Base-by-base conservation (phyloP, 1,140 invertebrate genomes). In the Nebria ingens region DNA sequence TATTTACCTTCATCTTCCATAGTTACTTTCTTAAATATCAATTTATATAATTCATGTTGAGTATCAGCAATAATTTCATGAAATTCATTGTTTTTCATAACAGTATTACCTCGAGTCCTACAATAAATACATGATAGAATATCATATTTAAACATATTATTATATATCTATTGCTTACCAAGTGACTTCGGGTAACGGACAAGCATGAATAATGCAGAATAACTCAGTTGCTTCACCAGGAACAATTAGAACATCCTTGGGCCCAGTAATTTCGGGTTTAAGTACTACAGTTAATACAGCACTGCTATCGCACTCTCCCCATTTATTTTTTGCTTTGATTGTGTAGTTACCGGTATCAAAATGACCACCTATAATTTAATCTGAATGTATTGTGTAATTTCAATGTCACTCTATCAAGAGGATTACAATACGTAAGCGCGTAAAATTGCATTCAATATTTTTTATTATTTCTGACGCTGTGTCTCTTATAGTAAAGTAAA, bases 1-100 rank as follows among this genome's bases (percentile, higher is more conserved):
- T 97, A 97, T 19, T 76, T 77, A 2, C 91, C 93, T 51, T 80
- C 84, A 66, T 98, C 93, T 11, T 76, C 79, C 3, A 86, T 68
- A 13, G 77, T 72, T 1, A 85, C 78, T 13, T 81, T 76, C 60
- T 84, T 82, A 22, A 93, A 77, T 0, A 79, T 72, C 4, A 93
- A 72, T 57, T 79, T 81, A 65, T 84, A 86, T 0, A 75, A 77
- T 59, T 84, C 82, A 4, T 78, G 77, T 2, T 74, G 74, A n/a
- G 72, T 72, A 62, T 89, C 82, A 58, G 82, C 78, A 0, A 78
- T 71, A 19, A 84, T 78, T 3, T 77, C 76, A 60, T 78, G 77
- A 40, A 76, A 73, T 11, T 78, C 75, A 20, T 74, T 74, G 1
- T 79, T 74, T 54, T 78, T 71, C 6, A 88, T 72, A 21, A 79